Conservation (phyloP, 1,140 invertebrate genomes). For the Bombus picipes region DNA sequence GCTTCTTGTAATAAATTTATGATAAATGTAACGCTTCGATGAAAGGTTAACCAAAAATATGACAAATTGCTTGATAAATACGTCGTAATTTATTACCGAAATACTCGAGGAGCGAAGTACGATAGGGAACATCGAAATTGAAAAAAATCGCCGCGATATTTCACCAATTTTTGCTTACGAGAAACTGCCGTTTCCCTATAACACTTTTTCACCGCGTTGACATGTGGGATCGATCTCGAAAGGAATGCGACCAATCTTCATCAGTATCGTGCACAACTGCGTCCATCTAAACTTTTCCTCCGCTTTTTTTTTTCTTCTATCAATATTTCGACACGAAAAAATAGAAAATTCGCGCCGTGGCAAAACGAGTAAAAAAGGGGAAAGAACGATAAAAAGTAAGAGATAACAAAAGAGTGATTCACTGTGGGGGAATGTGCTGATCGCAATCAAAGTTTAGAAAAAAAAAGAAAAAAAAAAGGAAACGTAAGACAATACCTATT, state of each 20-base stretch:
- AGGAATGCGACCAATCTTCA: neutral
- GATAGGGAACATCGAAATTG: neutral
- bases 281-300: neutral
- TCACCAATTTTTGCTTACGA: neutral
- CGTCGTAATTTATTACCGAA: neutral
- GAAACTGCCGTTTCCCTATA: neutral
- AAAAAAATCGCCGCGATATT: neutral
- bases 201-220: conserved; percentile 4
- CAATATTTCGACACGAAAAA: neutral
- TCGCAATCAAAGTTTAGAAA: neutral
- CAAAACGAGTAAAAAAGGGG: neutral
- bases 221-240: conserved; percentile 1
- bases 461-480: neutral
- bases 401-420: neutral
- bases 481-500: conserved; percentile 50
- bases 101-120: neutral
- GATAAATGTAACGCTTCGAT: neutral
- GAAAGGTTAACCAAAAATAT: neutral
- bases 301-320: neutral
- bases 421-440: neutral
- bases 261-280: neutral
- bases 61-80: neutral
- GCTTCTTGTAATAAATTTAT: neutral
- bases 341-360: neutral
- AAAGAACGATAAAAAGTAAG: neutral